Evolutionary conservation across 2,888 invertebrate genomes (phyloP).

Genomic region (Chrysolina oricalcia): DNA sequence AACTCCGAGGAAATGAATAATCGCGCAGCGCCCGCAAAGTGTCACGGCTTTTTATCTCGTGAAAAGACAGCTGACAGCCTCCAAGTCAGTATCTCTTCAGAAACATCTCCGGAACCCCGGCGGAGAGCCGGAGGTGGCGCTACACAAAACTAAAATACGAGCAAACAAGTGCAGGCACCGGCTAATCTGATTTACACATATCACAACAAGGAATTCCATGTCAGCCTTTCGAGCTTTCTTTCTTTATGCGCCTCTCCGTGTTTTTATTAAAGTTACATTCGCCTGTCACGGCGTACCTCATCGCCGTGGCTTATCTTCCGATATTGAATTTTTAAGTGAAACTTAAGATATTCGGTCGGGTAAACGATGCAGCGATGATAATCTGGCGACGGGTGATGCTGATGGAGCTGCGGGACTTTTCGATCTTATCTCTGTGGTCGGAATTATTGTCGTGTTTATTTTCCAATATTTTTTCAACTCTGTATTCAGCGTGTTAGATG

Average conservation of each 20-base stretch:
- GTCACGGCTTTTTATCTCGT: conserved; percentile 25
- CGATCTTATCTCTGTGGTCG: background rate
- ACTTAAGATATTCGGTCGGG: conserved; percentile 13
- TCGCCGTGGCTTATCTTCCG: conserved; percentile 40
- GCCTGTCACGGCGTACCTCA: conserved; percentile 49
- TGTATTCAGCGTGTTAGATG: no score
- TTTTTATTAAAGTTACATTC: conserved; percentile 52
- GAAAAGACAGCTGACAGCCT: conserved; percentile 53
- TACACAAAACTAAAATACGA: conserved; percentile 49
- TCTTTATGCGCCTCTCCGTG: conserved; percentile 30
- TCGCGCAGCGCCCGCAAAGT: background rate
- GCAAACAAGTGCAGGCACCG: conserved; percentile 46
- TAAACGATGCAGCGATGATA: background rate
- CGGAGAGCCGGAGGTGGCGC: conserved; percentile 54
- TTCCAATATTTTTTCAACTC: background rate
- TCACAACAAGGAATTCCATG: conserved; percentile 51
- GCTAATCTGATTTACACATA: conserved; percentile 55
- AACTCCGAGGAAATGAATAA: conserved; percentile 13
- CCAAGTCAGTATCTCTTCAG: conserved; percentile 44
- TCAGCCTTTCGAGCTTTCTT: conserved; percentile 35
- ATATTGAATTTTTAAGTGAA: conserved; percentile 46
- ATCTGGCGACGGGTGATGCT: conserved; percentile 12
- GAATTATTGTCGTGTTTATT: background rate
- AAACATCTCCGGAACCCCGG: conserved; percentile 51
- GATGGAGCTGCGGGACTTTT: background rate